Evolutionary conservation across 1,140 invertebrate genomes (phyloP), one percentile per base, ranked within the genome.

Genomic region (Diabrotica undecimpunctata): DNA sequence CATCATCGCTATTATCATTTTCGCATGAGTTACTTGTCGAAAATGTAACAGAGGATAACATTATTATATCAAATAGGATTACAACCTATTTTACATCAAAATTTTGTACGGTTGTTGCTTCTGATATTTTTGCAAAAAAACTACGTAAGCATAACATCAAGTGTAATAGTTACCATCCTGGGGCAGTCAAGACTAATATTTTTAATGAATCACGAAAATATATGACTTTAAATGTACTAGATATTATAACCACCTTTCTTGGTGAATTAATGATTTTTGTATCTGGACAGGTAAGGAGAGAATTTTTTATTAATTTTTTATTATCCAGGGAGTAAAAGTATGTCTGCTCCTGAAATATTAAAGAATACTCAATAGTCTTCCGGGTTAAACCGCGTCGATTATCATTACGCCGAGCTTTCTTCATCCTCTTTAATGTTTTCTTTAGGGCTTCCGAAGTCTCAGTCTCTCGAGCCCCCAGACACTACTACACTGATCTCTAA

Each of bases 51-150:
- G 11, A 56, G 0, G 35, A 35, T n/a, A 56, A 36, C 11, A 56
- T 56, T 7, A 56, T 14, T 14, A 8, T 7, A 11, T 8, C 13
- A 11, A 25, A n/a, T 11, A 56, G 14, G 25, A 0, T 36, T 8
- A n/a, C 35, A 13, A 9, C 13, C 4, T 14, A 56, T 25, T 10
- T 6, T 6, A 56, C 13, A n/a, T 25, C 54, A 4, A 56, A 56
- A 8, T 56, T 56, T 25, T 14, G 13, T 12, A 11, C 12, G 13
- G 35, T 56, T 9, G 7, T 56, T 8, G 13, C 25, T 7, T 56
- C 54, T 9, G 54, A 56, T 56, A 25, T 56, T 56, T 56, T 56
- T 25, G 54, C 54, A 2, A 56, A n/a, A 5, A 56, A 56, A 35
- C 54, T 56, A 5, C 5, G 35, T 9, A 8, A 36, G 25, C 35